phyloP scores from a whole-genome alignment of 2,797 vertebrate genomes.

The Mycteria americana region DNA sequence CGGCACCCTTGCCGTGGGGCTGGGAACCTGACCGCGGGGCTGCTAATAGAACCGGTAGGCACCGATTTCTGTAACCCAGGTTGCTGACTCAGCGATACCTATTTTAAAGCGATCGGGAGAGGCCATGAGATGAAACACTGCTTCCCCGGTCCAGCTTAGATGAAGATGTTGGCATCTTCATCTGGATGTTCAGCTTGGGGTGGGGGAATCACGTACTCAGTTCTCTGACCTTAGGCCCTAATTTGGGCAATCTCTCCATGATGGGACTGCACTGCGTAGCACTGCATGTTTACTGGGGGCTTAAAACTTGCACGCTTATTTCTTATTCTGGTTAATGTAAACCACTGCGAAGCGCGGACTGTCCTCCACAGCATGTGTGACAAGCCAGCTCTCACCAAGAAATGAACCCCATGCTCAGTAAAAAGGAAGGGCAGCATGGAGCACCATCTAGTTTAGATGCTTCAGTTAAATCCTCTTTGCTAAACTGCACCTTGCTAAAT shows the following conservation, averaged over 20 bases:
- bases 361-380: neutral
- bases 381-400: neutral
- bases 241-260: neutral
- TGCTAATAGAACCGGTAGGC: neutral
- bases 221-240: neutral
- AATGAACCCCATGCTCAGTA: neutral
- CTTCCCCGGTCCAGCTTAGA: neutral
- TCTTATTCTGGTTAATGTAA: neutral
- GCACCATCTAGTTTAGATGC: neutral
- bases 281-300: neutral
- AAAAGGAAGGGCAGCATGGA: neutral
- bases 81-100: neutral
- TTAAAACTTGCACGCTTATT: neutral
- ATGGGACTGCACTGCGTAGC: neutral
- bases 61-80: neutral
- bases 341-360: rapidly evolving
- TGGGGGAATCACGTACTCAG: neutral
- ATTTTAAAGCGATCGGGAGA: neutral
- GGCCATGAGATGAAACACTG: neutral
- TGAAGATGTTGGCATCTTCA: neutral
- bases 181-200: neutral
- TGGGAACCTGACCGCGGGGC: neutral
- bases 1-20: neutral
- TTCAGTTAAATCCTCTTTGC: neutral
- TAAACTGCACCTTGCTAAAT: neutral